These are phyloP conservation scores for Drosophila azteca DNA, from an alignment of 1,140 invertebrate species.

Conservation along the genomic window DNA sequence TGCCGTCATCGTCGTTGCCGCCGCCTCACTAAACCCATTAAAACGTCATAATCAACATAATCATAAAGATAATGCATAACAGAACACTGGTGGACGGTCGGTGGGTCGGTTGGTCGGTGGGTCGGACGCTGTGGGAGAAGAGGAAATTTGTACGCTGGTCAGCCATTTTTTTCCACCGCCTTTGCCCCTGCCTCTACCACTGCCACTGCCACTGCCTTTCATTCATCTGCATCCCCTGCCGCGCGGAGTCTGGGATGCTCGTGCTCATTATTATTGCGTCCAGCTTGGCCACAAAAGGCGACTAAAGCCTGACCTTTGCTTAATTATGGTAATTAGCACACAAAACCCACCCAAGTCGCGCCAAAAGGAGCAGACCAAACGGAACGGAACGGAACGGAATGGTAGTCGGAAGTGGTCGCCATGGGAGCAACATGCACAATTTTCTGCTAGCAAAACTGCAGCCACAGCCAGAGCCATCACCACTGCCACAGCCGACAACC, in stretches of 20 bases:
- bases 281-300: conserved; percentile 70
- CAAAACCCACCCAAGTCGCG: conserved; percentile 35
- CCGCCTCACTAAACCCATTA: conserved; percentile 75
- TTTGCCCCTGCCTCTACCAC: too few species aligned
- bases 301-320: conserved; percentile 81
- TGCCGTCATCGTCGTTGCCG: not conserved
- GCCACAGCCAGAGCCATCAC: not conserved
- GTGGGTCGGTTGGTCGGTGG: not conserved
- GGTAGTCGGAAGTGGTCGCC: not conserved
- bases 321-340: conserved; percentile 81
- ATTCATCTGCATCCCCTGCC: not conserved
- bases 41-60: conserved; percentile 81
- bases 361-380: conserved; percentile 67
- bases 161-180: conserved; percentile 48
- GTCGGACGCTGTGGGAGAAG: not conserved
- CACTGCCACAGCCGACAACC: not conserved
- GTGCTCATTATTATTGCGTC: conserved; percentile 74
- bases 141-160: conserved; percentile 60
- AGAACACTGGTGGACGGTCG: conserved; percentile 1
- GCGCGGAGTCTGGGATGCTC: not conserved
- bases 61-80: conserved; percentile 70
- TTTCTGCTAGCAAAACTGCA: conserved; percentile 22
- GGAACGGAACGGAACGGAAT: conserved; percentile 35
- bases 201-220: not conserved
- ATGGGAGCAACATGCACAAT: conserved; percentile 32